Base-by-base conservation (phyloP, 1,140 invertebrate genomes). In the Palaemon carinicauda region DNA sequence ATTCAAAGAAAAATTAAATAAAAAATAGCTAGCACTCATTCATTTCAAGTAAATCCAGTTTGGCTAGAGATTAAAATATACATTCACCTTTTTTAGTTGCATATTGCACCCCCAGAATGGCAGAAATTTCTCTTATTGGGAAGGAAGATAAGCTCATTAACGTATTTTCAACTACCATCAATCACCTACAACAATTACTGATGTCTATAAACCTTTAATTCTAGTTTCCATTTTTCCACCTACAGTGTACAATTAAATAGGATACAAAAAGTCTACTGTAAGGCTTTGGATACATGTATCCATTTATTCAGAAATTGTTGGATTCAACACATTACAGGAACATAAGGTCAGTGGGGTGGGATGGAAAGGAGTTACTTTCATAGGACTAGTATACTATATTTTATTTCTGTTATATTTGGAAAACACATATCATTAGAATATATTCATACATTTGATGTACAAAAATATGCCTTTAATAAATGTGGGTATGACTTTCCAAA, bases 401-500 rank as follows among this genome's bases (percentile, higher is more conserved):
- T n/a, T 60, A 60, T 69, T 27, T 69, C n/a, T 69, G 29, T 69
- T 69, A 69, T 69, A 27, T 69, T 69, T 69, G 65, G 65, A 69
- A 69, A 69, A 69, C 65, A 69, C 65, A 69, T 69, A 69, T 31
- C 65, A 69, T 69, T 29, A 69, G 65, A 69, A 69, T 69, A 69
- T 69, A 69, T 69, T 69, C 65, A 69, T 69, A 31, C 65, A 69
- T 14, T 69, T 69, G 24, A 69, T 69, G 65, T 69, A 69, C 65
- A 69, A 69, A 69, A 69, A 69, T 69, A 69, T 69, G 65, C 65
- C 24, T 69, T 69, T 31, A 69, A 69, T 69, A 69, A 69, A 69
- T 69, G 65, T 69, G 29, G 65, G 65, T 69, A 24, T 69, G 65
- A 24, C 65, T 69, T 69, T 69, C 24, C 29, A 60, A 21, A 69